Evolutionary conservation across 2,113 vertebrate species (phyloP).

Genomic region (Coryphaenoides rupestris): DNA sequence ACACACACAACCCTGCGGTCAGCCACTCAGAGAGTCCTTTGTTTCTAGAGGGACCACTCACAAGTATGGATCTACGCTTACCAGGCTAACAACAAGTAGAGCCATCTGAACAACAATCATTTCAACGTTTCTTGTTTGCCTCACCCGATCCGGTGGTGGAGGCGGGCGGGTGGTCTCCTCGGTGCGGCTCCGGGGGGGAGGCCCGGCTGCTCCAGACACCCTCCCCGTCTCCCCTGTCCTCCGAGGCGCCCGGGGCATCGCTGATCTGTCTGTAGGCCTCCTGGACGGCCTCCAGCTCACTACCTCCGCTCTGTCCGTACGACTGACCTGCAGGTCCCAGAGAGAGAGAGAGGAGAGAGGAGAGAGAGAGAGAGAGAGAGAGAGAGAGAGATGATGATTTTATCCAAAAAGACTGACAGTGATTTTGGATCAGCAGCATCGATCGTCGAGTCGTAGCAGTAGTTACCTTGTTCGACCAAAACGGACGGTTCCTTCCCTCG

Average conservation of each 20-base stretch:
- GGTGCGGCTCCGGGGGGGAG: conserved; percentile 17
- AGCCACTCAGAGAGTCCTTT: too few species aligned
- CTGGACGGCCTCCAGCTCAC: conserved; percentile 83
- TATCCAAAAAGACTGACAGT: too few species aligned
- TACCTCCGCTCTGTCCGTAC: conserved; percentile 72
- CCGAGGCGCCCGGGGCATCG: conserved; percentile 68
- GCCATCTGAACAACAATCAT: too few species aligned
- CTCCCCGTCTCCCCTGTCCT: conserved; percentile 42
- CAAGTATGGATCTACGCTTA: too few species aligned
- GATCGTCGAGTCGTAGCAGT: too few species aligned
- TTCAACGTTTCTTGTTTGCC: neutral
- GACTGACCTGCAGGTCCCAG: conserved; percentile 60
- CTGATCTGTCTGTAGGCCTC: conserved; percentile 79
- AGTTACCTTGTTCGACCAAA: conserved; percentile 44
- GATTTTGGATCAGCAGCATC: too few species aligned
- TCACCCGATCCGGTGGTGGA: conserved; percentile 71
- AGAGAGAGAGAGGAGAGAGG: conserved; percentile 19
- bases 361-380: too few species aligned
- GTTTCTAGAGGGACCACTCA: too few species aligned
- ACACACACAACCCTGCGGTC: conserved; percentile 2
- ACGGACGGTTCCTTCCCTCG: conserved; percentile 32
- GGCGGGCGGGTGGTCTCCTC: conserved; percentile 37
- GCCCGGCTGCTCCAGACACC: conserved; percentile 21
- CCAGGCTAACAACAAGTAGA: too few species aligned
- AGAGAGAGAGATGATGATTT: too few species aligned